Base-by-base conservation (phyloP, 2,888 invertebrate genomes). In the Drosophila limbata region DNA sequence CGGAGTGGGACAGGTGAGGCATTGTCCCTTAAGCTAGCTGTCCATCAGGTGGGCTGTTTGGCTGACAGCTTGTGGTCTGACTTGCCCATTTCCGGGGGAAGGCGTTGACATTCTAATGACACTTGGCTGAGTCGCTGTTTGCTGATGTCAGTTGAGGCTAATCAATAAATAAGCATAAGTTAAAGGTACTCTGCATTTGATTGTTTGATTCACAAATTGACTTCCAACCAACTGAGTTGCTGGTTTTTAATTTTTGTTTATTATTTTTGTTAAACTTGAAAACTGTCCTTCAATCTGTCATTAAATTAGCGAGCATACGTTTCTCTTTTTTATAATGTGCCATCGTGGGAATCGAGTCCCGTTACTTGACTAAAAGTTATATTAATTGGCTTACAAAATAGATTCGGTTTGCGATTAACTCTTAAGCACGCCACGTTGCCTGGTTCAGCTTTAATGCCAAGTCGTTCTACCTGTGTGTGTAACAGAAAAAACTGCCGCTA, bases 91-190 rank as follows among this genome's bases (percentile, higher is more conserved):
- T 21, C 13, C 8, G 25, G 10, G 40, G 65, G 51, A 63, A 77
- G 70, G 77, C 78, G 82, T 79, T 89, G 84, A 88, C 88, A 88
- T 71, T 81, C 69, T 79, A 79, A 84, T 87, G 89, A 88, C 82
- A 88, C 78, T 77, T 80, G 73, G 77, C 82, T 81, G 88, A 84
- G 74, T 69, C 72, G 60, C 64, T 73, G 73, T 76, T 83, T 69
- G 79, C 72, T 72, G 76, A 80, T 72, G 64, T 66, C 69, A 40
- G 68, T 59, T 61, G 70, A 62, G 67, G 85, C 62, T 74, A 81
- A 74, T 81, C 82, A 81, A 89, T 79, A 84, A 79, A 77, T 71
- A 63, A 73, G 72, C 57, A 51, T 57, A 35, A 40, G 52, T 64
- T 59, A 21, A 51, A 68, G 71, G 63, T 60, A 44, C n/a, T 40